Evolutionary conservation across 2,797 vertebrate species (phyloP).

Genomic region (Sciurus vulgaris): DNA sequence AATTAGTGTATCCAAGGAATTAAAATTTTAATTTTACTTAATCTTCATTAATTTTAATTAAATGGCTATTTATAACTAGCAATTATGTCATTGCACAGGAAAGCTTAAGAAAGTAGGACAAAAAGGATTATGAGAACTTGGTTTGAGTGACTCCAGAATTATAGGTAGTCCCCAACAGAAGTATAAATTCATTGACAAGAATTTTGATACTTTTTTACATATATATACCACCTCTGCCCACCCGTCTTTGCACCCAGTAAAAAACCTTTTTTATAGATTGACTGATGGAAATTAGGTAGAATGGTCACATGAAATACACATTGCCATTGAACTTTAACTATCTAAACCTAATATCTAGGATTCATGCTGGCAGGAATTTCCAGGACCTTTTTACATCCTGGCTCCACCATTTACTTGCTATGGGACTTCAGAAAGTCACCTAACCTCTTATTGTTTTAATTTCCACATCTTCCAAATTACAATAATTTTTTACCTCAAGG

Average conservation of each 20-base stretch:
- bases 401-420: not conserved
- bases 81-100: not conserved
- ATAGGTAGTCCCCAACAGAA: not conserved
- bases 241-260: not conserved
- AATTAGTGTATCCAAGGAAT: not conserved
- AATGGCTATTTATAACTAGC: not conserved
- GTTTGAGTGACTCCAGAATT: not conserved
- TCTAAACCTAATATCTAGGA: not conserved
- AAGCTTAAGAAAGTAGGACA: not conserved
- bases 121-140: not conserved
- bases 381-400: not conserved
- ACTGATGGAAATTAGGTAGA: not conserved
- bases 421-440: not conserved
- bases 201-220: not conserved
- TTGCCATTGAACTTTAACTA: not conserved
- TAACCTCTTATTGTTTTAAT: not conserved
- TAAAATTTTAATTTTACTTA: not conserved
- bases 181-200: not conserved
- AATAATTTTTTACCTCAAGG: not conserved
- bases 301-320: not conserved
- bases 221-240: not conserved
- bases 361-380: not conserved
- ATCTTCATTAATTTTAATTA: slow-evolving; percentile 20
- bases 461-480: not conserved
- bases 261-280: not conserved